phyloP scores from a whole-genome alignment of 1,140 invertebrate species.

The Musca vetustissima region DNA sequence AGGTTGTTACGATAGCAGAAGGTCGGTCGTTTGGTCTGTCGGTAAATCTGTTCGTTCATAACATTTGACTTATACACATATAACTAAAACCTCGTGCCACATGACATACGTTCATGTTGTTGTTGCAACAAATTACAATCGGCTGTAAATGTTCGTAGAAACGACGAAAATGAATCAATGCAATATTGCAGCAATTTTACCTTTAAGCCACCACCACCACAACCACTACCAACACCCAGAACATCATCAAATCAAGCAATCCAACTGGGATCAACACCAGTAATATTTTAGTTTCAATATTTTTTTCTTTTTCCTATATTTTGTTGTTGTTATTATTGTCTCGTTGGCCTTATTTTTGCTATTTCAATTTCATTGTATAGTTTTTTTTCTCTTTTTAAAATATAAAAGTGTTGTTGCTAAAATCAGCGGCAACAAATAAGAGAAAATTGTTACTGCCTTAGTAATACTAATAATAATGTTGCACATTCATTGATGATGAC shows the following conservation, averaged over 20 bases:
- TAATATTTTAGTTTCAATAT: neutral
- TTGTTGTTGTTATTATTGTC: neutral
- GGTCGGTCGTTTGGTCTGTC: neutral
- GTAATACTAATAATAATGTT: conserved; percentile 1
- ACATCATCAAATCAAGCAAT: too few species aligned
- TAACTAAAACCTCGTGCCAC: too few species aligned
- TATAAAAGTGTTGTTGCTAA: neutral
- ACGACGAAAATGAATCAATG: too few species aligned
- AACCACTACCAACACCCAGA: too few species aligned
- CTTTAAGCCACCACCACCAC: too few species aligned
- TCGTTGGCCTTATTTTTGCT: neutral
- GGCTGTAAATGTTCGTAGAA: too few species aligned
- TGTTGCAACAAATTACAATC: too few species aligned
- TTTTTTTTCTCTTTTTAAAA: neutral
- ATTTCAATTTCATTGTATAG: too few species aligned
- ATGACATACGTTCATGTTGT: too few species aligned
- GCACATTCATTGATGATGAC: neutral
- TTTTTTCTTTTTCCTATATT: neutral
- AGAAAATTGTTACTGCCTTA: conserved; percentile 16
- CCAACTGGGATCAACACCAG: too few species aligned
- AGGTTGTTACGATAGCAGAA: conserved; percentile 14
- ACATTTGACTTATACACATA: too few species aligned
- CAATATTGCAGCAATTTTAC: too few species aligned
- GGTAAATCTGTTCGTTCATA: conserved; percentile 5
- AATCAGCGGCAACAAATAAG: neutral